phyloP scores from a whole-genome alignment of 2,888 invertebrate species.

The Stenoptilia bipunctidactyla region DNA sequence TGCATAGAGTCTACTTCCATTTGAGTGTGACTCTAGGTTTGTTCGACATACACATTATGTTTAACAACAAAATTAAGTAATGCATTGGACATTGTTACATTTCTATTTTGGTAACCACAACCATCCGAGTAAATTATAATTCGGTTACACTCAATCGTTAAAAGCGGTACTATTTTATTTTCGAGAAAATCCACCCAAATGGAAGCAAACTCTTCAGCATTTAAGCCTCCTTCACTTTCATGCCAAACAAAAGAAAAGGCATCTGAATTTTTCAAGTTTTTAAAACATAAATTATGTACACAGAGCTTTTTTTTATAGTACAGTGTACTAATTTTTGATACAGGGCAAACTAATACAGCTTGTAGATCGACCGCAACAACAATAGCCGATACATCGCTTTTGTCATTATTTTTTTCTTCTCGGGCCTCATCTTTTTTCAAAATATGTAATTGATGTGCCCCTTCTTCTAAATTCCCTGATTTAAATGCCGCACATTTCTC shows the following conservation, averaged over 20 bases:
- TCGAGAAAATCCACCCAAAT: slow-evolving; percentile 5
- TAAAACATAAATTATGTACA: slow-evolving; percentile 12
- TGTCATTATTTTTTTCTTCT: slow-evolving; percentile 12
- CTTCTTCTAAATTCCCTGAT: slow-evolving; percentile 4
- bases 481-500: slow-evolving; percentile 7
- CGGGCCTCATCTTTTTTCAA: slow-evolving; percentile 13
- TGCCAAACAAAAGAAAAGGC: slow-evolving; percentile 15
- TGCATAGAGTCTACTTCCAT: not conserved
- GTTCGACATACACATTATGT: not conserved
- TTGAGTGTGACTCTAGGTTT: not conserved
- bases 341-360: slow-evolving; percentile 10
- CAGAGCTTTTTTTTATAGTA: slow-evolving; percentile 15
- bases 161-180: not conserved
- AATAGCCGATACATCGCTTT: slow-evolving; percentile 7
- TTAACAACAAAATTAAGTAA: not conserved
- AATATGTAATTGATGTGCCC: not conserved
- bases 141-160: not conserved
- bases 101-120: no score
- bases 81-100: slow-evolving; percentile 5
- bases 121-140: slow-evolving; percentile 9
- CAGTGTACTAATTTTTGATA: slow-evolving; percentile 9
- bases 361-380: slow-evolving; percentile 13
- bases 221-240: slow-evolving; percentile 13
- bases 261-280: slow-evolving; percentile 11
- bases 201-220: slow-evolving; percentile 15